A percentile compares a stretch with the other conserved stretches of the same genome.
Conservation (phyloP, 2,113 vertebrate species). For the Odontesthes bonariensis region DNA sequence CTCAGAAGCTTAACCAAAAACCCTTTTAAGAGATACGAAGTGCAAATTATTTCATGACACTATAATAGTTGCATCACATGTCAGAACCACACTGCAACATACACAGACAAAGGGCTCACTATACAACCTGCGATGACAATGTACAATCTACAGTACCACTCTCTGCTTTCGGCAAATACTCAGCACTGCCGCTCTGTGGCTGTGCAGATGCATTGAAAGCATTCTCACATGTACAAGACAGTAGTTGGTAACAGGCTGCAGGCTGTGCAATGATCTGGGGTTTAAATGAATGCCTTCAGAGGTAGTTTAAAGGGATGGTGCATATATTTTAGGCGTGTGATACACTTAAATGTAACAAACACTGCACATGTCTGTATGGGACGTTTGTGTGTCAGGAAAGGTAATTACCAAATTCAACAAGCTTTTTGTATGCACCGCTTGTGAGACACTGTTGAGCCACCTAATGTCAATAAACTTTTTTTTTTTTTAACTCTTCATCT, state of each 20-base stretch:
- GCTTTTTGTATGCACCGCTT: neutral
- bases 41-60: neutral
- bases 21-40: neutral
- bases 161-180: neutral
- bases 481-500: too few relatives aligned
- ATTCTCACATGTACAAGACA: neutral
- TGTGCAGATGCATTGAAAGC: neutral
- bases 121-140: neutral
- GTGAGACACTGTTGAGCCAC: too few relatives aligned
- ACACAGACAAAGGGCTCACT: neutral
- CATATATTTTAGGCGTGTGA: neutral
- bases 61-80: neutral
- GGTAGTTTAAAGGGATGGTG: neutral
- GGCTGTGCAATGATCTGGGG: neutral
- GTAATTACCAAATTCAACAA: neutral
- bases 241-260: neutral
- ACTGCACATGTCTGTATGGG: too few relatives aligned
- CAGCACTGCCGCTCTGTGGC: constrained; percentile 24
- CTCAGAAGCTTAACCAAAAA: neutral
- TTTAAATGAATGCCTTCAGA: neutral
- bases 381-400: neutral
- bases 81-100: neutral
- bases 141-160: neutral
- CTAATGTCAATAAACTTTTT: too few relatives aligned
- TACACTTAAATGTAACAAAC: neutral